Evolutionary conservation across 1,140 invertebrate species (phyloP), one percentile per base, ranked within the genome.

Genomic region (Euura saliciscinereae): DNA sequence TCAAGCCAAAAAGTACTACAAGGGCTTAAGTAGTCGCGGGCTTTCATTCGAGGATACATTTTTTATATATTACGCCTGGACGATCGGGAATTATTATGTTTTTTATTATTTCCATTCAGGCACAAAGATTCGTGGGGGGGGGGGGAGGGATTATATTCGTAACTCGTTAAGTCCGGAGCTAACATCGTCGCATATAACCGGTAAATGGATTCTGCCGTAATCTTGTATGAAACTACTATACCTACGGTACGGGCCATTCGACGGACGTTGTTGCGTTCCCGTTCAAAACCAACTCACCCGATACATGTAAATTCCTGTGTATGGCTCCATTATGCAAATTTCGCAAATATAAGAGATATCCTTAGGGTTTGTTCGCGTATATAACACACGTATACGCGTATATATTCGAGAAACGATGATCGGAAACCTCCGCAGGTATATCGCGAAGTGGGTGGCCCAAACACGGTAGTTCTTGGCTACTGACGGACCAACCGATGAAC

Each of bases 291-390:
- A 28, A 28, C 28, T 28, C 28, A 28, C 28, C 28, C 28, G 28
- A 28, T 28, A 28, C 28, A 28, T 28, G 28, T 28, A 28, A 8
- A 4, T 59, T 3, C 51, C 51, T 6, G 4, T n/a, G 51, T 46
- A 45, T 69, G 44, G 45, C 11, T 44, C 68, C 68, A 69, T 69
- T 69, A 69, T 69, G 45, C 45, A 69, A 45, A 69, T 69, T n/a
- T n/a, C 8, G 45, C 45, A 69, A 69, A 69, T 69, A 69, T 69
- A 69, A 69, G 43, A 28, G 28, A 69, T 69, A 69, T 69, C 68
- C 44, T 42, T 45, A 44, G 68, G 68, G 68, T 69, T 69, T 6
- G 51, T 59, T 59, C 51, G 3, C 6, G 8, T 59, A 59, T 59
- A 11, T 59, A 28, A 59, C 13, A 11, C n/a, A 59, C n/a, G n/a